A percentile compares a stretch with the other conserved stretches of the same genome.
phyloP scores from a whole-genome alignment of 1,140 invertebrate genomes.

The Oncopodura yosiiana region DNA sequence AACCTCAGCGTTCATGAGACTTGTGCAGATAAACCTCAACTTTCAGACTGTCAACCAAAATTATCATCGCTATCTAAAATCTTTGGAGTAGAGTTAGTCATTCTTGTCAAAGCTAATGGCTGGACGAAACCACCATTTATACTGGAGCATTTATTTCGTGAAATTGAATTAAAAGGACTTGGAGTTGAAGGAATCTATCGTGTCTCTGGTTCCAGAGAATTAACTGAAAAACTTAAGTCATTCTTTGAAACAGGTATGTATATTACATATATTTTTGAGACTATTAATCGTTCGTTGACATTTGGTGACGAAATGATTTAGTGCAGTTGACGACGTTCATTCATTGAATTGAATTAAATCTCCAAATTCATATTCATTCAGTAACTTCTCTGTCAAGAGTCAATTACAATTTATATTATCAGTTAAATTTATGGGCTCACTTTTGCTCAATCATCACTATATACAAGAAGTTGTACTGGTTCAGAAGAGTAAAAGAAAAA shows the following conservation, averaged over 20 bases:
- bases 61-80: conserved; percentile 51
- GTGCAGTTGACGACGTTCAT: too few relatives aligned
- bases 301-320: too few relatives aligned
- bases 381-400: too few relatives aligned
- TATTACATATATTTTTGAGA: not conserved
- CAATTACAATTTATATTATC: too few relatives aligned
- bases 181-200: conserved; percentile 52
- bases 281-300: too few relatives aligned
- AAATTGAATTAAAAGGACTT: conserved; percentile 49
- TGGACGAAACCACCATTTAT: conserved; percentile 43
- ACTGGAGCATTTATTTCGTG: conserved; percentile 50
- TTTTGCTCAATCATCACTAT: too few relatives aligned
- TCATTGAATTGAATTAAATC: too few relatives aligned
- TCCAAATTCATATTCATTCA: too few relatives aligned
- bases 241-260: conserved; percentile 47
- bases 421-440: too few relatives aligned
- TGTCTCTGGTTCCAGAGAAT: conserved; percentile 52
- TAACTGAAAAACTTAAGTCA: conserved; percentile 47
- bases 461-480: too few relatives aligned
- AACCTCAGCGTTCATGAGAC: conserved; percentile 75
- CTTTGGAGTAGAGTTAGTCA: conserved; percentile 54
- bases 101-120: conserved; percentile 49
- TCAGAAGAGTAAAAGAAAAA: too few relatives aligned
- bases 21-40: conserved; percentile 66
- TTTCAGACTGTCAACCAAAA: conserved; percentile 50